Base-by-base conservation (phyloP, 2,113 vertebrate genomes). In the Rafetus swinhoei region DNA sequence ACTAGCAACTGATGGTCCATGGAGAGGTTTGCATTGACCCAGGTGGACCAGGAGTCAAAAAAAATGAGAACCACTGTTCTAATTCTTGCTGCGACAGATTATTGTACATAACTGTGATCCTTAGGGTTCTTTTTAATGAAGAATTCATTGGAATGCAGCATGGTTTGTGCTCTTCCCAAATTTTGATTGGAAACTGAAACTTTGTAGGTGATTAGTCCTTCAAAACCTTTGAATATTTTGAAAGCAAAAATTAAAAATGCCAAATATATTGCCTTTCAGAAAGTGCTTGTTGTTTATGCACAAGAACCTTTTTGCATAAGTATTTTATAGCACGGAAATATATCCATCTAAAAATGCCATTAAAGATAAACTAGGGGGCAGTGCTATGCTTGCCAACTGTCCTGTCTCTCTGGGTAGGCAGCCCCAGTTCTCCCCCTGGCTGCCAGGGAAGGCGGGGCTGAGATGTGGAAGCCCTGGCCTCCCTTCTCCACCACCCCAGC, bases 201-300 rank as follows among this genome's bases (percentile, higher is more conserved):
- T 94, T 95, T 56, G 83, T 55, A 88, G n/a, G n/a, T n/a, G n/a
- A n/a, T n/a, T n/a, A 87, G 65, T 89, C 82, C 79, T 89, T 74
- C 52, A 89, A 84, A 79, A 79, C 7, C 9, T 72, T 62, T 22
- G 85, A 35, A 39, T 81, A 79, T 45, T 39, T 59, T 65, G 50
- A 85, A 89, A 80, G 82, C 55, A 86, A 84, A 92, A 91, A 84
- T 57, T 53, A 45, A 29, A 29, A 93, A 93, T 2, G 5, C 50
- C 81, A 87, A 65, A n/a, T 85, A 82, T 6, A 2, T 50, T 87
- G 1, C 27, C 35, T 32, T 59, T 89, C 56, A 74, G 79, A 86
- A 92, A 89, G 27, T 0, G 27, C n/a, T 4, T 62, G n/a, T n/a
- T n/a, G n/a, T n/a, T n/a, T n/a, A n/a, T n/a, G n/a, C n/a, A n/a